phyloP scores from a whole-genome alignment of 1,140 invertebrate species.

The Leptinotarsa undecemlineata region DNA sequence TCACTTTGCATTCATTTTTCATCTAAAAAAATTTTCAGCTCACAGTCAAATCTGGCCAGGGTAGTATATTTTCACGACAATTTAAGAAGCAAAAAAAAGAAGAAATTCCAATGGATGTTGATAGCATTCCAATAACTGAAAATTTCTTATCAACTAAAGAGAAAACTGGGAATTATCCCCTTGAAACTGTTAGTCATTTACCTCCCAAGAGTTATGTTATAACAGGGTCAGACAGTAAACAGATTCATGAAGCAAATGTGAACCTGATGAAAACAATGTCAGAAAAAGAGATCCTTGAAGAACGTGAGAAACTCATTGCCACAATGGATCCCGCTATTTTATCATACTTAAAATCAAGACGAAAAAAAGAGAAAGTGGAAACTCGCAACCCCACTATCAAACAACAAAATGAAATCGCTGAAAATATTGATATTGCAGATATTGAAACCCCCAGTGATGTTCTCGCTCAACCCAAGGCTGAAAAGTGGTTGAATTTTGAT shows the following conservation, averaged over 20 bases:
- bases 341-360: constrained; percentile 66
- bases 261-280: constrained; percentile 70
- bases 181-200: constrained; percentile 27
- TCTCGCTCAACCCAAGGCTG: constrained; percentile 63
- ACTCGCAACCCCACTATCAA: constrained; percentile 48
- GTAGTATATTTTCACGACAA: constrained; percentile 56
- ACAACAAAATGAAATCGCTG: constrained; percentile 47
- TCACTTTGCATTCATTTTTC: constrained; percentile 3
- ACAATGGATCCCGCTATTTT: constrained; percentile 69
- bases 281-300: constrained; percentile 73
- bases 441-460: constrained; percentile 57
- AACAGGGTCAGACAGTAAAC: constrained; percentile 59
- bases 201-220: constrained; percentile 60
- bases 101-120: constrained; percentile 29
- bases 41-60: constrained; percentile 40
- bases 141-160: constrained; percentile 17
- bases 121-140: constrained; percentile 24
- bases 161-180: background rate
- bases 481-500: constrained; percentile 83
- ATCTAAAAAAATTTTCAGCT: constrained; percentile 42
- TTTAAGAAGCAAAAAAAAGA: constrained; percentile 45
- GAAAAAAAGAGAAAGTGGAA: constrained; percentile 31
- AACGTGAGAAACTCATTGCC: constrained; percentile 69
- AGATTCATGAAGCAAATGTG: constrained; percentile 78
- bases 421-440: constrained; percentile 44